Conservation (phyloP, 2,888 invertebrate genomes). For the Chalcosyrphus nemorum region DNA sequence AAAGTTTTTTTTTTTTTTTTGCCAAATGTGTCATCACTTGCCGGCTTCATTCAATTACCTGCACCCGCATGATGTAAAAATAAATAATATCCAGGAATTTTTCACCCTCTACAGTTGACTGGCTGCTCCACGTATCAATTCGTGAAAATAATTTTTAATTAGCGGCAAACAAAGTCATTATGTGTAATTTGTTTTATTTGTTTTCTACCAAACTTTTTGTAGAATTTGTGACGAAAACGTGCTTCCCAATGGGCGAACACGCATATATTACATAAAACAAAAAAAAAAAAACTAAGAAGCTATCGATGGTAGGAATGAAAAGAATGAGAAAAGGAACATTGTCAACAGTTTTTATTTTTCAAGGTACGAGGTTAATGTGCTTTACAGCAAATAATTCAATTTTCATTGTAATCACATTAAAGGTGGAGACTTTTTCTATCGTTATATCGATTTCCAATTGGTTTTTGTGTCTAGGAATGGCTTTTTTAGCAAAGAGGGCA, state of each 20-base stretch:
- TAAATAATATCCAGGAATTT: background rate
- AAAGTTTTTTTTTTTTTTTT: too few relatives aligned
- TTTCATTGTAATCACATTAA: slow-evolving; percentile 62
- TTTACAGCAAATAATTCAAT: slow-evolving; percentile 48
- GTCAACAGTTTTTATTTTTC: background rate
- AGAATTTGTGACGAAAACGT: slow-evolving; percentile 32
- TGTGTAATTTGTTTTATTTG: too few relatives aligned
- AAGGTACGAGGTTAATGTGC: slow-evolving; percentile 32
- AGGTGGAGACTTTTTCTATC: slow-evolving; percentile 5
- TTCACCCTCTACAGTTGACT: background rate
- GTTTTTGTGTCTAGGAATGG: background rate
- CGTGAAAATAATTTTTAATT: slow-evolving; percentile 13
- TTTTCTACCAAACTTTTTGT: background rate
- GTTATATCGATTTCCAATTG: slow-evolving; percentile 31
- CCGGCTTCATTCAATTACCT: background rate
- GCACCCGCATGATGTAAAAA: background rate
- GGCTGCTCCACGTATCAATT: background rate
- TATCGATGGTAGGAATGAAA: too few relatives aligned
- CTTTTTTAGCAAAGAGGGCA: background rate
- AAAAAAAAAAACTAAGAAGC: background rate
- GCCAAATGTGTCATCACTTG: background rate
- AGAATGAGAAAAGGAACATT: slow-evolving; percentile 1
- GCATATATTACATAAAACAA: slow-evolving; percentile 25
- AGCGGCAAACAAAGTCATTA: slow-evolving; percentile 13
- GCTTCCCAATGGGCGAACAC: slow-evolving; percentile 17